Evolutionary conservation across 2,797 vertebrate species (phyloP).

Genomic region (Diplodus sargus): DNA sequence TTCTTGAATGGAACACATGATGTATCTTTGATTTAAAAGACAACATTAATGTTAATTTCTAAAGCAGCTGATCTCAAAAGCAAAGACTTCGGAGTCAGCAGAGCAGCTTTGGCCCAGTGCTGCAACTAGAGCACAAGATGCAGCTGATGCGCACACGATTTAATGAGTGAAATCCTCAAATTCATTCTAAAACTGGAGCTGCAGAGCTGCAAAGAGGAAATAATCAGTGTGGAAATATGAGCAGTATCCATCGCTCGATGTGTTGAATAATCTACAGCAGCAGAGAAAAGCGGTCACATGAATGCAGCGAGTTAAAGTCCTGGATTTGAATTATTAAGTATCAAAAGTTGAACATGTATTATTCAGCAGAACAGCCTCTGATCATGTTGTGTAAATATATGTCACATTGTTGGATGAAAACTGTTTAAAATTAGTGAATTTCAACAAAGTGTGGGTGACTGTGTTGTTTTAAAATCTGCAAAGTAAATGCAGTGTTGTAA

Average conservation of each 20-base stretch:
- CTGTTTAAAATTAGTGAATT: no score
- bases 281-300: no score
- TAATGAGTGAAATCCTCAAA: neutral
- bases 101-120: neutral
- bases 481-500: neutral
- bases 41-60: neutral
- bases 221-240: no score
- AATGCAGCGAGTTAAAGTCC: no score
- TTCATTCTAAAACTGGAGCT: neutral
- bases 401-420: neutral
- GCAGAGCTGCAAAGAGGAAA: no score
- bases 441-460: no score
- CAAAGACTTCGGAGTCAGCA: neutral
- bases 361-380: neutral
- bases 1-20: neutral
- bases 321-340: neutral
- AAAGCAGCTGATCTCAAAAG: neutral
- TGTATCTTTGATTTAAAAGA: slow-evolving; percentile 20
- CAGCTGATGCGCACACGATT: neutral
- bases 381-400: neutral
- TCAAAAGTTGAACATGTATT: neutral
- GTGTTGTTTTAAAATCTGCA: neutral
- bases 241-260: no score
- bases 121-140: neutral
- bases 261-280: no score